Conservation (phyloP, 2,797 vertebrate genomes). For the Coccyzus lansbergi region DNA sequence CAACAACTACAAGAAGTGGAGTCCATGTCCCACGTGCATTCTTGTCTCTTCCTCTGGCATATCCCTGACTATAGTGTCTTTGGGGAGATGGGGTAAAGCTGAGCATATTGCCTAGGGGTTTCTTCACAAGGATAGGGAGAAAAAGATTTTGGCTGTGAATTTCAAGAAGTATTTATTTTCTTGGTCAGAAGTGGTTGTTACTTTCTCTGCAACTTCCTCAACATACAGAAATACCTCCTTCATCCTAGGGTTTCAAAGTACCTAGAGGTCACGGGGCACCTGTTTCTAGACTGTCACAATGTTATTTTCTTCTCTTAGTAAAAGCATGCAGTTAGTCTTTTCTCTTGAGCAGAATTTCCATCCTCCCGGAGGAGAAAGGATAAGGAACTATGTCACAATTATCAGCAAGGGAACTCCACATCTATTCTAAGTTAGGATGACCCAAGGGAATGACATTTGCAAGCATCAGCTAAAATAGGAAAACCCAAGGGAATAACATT, state of each 20-base stretch:
- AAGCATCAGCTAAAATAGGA: neutral
- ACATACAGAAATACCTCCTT: neutral
- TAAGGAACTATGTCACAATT: neutral
- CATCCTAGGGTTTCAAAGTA: neutral
- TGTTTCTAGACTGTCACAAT: neutral
- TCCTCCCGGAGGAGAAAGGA: neutral
- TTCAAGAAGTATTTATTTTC: neutral
- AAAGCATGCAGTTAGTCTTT: neutral
- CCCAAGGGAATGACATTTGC: neutral
- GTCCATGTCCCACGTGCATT: neutral
- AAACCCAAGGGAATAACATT: neutral
- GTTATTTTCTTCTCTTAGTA: neutral
- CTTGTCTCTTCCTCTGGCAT: neutral
- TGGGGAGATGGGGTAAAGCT: neutral
- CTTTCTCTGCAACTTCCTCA: neutral
- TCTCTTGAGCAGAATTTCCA: neutral
- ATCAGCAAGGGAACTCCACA: neutral
- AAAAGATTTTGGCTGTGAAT: neutral
- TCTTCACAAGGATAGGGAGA: neutral
- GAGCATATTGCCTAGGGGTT: neutral
- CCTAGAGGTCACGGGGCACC: neutral
- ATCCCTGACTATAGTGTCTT: neutral
- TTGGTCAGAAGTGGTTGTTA: neutral
- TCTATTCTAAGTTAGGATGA: neutral
- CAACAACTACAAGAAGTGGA: neutral